Evolutionary conservation across 1,140 invertebrate species (phyloP).

Genomic region (Polypedilum vanderplanki): DNA sequence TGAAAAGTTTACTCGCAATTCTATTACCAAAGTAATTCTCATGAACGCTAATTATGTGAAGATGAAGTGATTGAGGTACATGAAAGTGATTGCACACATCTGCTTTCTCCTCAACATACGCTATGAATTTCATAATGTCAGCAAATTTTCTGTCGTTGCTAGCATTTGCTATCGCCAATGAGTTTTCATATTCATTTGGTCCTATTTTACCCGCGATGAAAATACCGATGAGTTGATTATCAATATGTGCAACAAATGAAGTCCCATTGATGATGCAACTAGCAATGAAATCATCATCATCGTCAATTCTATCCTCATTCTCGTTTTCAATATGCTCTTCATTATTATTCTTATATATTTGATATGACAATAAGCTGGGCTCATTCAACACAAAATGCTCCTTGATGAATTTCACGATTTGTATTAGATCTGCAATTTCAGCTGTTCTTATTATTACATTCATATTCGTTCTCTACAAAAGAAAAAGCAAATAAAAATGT

Average conservation of each 20-base stretch:
- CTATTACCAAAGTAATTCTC: not conserved
- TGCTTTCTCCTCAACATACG: not conserved
- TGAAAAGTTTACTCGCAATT: not conserved
- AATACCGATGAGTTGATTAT: not conserved
- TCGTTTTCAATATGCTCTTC: not conserved
- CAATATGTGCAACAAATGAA: constrained; percentile 2
- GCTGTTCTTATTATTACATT: not conserved
- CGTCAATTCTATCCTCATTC: not conserved
- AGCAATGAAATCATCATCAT: not conserved
- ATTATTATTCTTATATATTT: not conserved
- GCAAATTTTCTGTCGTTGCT: not conserved
- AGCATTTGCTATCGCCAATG: not conserved
- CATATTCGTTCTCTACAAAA: not conserved
- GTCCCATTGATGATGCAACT: not conserved
- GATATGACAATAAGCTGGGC: not conserved
- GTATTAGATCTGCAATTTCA: not conserved
- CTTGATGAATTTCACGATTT: not conserved
- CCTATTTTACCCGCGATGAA: not conserved
- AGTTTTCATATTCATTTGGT: not conserved
- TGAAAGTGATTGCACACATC: not conserved
- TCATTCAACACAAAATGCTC: not conserved
- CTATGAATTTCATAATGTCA: not conserved
- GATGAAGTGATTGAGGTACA: constrained; percentile 10
- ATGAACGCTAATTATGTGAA: constrained; percentile 13
- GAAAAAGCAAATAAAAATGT: no score